Percentiles rank a stretch among this genome's conserved stretches.
Evolutionary conservation across 1,140 invertebrate genomes (phyloP).

Genomic region (Rhyacophila brunnea): DNA sequence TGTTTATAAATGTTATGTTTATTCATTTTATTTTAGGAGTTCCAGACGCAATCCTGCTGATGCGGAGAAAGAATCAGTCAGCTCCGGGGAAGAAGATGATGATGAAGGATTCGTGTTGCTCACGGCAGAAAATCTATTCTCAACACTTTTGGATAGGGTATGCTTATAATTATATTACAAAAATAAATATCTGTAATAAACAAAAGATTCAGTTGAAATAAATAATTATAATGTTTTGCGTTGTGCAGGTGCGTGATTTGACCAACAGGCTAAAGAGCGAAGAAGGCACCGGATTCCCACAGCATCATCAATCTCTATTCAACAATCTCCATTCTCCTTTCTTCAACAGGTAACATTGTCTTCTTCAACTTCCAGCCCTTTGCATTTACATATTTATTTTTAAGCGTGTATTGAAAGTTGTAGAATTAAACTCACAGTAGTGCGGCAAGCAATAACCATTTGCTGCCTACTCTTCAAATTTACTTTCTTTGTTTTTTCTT

Average conservation of each 20-base stretch:
- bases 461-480: background rate
- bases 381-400: constrained; percentile 12
- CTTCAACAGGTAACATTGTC: constrained; percentile 49
- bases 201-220: background rate
- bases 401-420: no score
- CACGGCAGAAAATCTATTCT: constrained; percentile 87
- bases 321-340: constrained; percentile 50
- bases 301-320: constrained; percentile 50
- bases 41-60: constrained; percentile 67
- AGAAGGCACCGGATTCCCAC: constrained; percentile 63
- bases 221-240: constrained; percentile 9
- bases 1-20: no score
- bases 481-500: constrained; percentile 4
- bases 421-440: no score
- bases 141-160: constrained; percentile 80
- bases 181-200: no score
- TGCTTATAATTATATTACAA: constrained; percentile 19
- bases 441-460: background rate
- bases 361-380: constrained; percentile 1
- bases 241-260: constrained; percentile 70
- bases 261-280: constrained; percentile 83
- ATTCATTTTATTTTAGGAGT: constrained; percentile 52
- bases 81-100: constrained; percentile 84
- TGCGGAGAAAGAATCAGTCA: constrained; percentile 73
- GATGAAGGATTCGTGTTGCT: constrained; percentile 87